These are phyloP conservation scores for Cabera pusaria DNA, from an alignment of 2,888 invertebrate species.

Conservation along the genomic window DNA sequence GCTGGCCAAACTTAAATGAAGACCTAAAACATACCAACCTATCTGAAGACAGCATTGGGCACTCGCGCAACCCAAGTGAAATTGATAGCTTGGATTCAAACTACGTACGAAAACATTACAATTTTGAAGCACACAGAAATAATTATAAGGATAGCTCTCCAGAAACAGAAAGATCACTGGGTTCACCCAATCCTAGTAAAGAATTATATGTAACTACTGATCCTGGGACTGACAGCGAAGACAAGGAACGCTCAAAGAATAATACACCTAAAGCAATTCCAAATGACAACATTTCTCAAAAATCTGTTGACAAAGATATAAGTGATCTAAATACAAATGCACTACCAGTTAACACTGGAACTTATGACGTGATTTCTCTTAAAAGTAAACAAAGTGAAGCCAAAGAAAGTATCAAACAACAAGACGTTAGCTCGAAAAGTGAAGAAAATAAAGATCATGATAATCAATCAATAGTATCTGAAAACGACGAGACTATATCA, in stretches of 20 bases:
- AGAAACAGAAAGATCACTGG: constrained; percentile 67
- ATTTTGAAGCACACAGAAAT: constrained; percentile 74
- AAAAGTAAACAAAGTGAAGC: constrained; percentile 45
- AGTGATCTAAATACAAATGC: constrained; percentile 40
- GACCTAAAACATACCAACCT: constrained; percentile 67
- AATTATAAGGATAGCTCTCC: constrained; percentile 75
- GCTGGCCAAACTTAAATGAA: constrained; percentile 76
- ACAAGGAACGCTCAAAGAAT: constrained; percentile 62
- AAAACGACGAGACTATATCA: constrained; percentile 76
- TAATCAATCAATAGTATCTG: constrained; percentile 64
- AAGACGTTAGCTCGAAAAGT: constrained; percentile 22
- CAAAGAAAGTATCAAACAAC: constrained; percentile 34
- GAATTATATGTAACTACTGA: constrained; percentile 69
- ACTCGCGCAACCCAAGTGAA: constrained; percentile 79
- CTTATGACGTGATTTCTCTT: constrained; percentile 57
- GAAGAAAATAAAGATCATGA: constrained; percentile 52
- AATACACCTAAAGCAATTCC: constrained; percentile 75
- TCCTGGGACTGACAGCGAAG: constrained; percentile 65
- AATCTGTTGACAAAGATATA: constrained; percentile 54
- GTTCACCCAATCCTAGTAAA: constrained; percentile 61
- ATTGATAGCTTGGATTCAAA: constrained; percentile 84
- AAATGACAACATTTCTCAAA: constrained; percentile 70
- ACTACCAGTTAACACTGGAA: constrained; percentile 42
- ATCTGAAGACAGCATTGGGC: constrained; percentile 77
- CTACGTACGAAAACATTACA: constrained; percentile 82